These are phyloP conservation scores for Poecilia latipinna DNA, from an alignment of 2,113 vertebrate genomes.

Conservation along the genomic window DNA sequence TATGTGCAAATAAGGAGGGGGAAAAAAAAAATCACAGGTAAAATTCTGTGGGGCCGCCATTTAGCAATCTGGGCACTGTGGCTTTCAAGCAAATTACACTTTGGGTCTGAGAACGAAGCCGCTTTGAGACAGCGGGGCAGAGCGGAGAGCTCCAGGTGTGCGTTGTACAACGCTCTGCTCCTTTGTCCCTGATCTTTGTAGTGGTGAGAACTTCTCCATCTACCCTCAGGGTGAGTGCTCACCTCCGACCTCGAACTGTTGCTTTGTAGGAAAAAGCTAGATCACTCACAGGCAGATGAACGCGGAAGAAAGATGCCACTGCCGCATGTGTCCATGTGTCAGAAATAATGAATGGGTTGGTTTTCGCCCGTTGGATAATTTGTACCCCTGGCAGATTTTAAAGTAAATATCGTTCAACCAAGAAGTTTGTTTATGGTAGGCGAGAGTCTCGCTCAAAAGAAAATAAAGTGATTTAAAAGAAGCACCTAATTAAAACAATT, in stretches of 20 bases:
- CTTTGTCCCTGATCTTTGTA: constrained; percentile 64
- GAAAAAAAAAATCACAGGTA: constrained; percentile 42
- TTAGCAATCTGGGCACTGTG: constrained; percentile 39
- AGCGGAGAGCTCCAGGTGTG: constrained; percentile 57
- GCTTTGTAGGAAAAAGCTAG: constrained; percentile 42
- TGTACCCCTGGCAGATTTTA: not conserved
- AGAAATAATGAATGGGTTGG: constrained; percentile 39
- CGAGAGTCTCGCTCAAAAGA: too few species aligned
- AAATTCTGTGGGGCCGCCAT: constrained; percentile 41
- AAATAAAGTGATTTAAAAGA: too few species aligned
- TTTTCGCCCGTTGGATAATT: constrained; percentile 17
- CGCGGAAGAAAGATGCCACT: constrained; percentile 25
- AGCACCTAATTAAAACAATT: too few species aligned
- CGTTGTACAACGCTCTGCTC: constrained; percentile 42
- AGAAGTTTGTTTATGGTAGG: too few species aligned
- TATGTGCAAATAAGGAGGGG: constrained; percentile 32
- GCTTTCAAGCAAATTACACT: constrained; percentile 43
- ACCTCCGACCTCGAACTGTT: constrained; percentile 67
- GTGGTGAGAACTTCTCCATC: constrained; percentile 64
- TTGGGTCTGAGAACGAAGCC: constrained; percentile 51
- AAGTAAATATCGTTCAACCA: not conserved
- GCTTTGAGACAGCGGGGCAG: constrained; percentile 36
- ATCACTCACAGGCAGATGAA: constrained; percentile 66
- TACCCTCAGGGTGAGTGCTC: constrained; percentile 60
- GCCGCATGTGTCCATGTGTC: constrained; percentile 6